Evolutionary conservation across 2,888 invertebrate species (phyloP).

Genomic region (Tipula lateralis): DNA sequence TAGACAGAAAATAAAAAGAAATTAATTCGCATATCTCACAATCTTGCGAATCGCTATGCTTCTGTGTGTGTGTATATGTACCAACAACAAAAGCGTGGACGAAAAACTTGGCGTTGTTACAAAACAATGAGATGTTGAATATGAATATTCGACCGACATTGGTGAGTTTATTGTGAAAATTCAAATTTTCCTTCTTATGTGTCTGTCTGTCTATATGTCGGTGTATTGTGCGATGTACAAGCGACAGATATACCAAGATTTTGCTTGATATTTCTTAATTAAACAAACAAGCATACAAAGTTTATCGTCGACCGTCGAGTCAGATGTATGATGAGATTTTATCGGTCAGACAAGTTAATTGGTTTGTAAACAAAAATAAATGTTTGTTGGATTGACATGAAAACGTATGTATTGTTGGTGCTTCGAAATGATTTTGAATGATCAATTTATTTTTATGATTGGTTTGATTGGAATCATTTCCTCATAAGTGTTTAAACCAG

Average conservation of each 20-base stretch:
- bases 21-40: neutral
- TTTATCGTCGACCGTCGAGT: neutral
- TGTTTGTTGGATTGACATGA: neutral
- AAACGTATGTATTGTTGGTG: too few species aligned
- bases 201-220: neutral
- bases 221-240: neutral
- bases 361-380: neutral
- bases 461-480: neutral
- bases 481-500: too few species aligned
- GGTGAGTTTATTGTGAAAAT: neutral
- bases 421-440: too few species aligned
- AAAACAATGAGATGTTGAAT: neutral
- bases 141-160: neutral
- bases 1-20: neutral
- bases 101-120: neutral
- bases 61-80: too few species aligned
- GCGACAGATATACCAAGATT: neutral
- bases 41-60: neutral
- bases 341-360: slow-evolving; percentile 13
- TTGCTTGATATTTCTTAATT: neutral
- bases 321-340: neutral
- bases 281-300: neutral
- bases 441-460: too few species aligned
- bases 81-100: neutral
- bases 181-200: neutral